Percentiles rank a stretch among this genome's conserved stretches.
Evolutionary conservation across 92 coral and sea anemone genomes (phyloP).

Genomic region (Parazoanthus darwini): DNA sequence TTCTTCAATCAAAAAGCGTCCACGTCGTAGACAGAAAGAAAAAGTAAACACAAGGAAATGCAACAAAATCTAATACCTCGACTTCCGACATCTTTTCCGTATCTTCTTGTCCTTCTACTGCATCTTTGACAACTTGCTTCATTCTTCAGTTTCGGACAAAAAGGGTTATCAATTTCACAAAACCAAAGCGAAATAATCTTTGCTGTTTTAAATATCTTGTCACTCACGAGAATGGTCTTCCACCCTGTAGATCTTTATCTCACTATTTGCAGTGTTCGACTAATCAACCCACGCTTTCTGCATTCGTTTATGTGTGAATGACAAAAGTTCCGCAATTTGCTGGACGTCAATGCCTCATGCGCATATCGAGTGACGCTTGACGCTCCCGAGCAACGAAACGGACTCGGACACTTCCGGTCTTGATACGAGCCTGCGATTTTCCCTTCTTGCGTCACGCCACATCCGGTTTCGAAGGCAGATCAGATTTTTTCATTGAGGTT

Average conservation of each 20-base stretch:
- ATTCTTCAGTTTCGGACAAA: not conserved
- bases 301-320: constrained; percentile 1
- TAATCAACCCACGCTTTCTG: constrained; percentile 13
- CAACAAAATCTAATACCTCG: constrained; percentile 10
- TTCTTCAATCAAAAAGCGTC: not conserved
- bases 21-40: not conserved
- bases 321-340: not conserved
- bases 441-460: not conserved
- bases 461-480: not conserved
- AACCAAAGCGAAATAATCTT: constrained; percentile 4
- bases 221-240: not conserved
- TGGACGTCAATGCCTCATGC: not conserved
- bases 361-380: not conserved
- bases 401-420: constrained; percentile 5
- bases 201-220: constrained; percentile 18
- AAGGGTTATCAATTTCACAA: not conserved
- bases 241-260: constrained; percentile 17
- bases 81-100: constrained; percentile 22
- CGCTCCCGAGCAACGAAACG: not conserved
- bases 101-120: constrained; percentile 18
- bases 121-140: constrained; percentile 29
- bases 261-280: not conserved
- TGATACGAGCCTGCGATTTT: constrained; percentile 13
- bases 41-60: not conserved
- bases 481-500: not conserved